Base-by-base conservation (phyloP, 1,140 invertebrate genomes). In the Linepithema humile region DNA sequence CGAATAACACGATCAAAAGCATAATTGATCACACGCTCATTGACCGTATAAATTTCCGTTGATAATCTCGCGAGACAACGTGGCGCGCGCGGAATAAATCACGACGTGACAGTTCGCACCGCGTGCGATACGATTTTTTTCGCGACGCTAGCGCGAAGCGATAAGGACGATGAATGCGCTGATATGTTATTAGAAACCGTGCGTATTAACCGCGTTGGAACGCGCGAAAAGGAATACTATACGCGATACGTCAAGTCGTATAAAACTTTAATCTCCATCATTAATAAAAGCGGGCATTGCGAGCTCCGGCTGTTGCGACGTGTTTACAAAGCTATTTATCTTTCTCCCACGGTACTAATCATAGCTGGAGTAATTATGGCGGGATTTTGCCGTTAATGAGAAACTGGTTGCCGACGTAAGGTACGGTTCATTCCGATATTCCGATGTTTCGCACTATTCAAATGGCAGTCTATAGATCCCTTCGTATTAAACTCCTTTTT, bases 151-250 rank as follows among this genome's bases (percentile, higher is more conserved):
- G 67, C 43, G 17, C 62, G 32, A 70, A 20, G 53, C 55, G 82
- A 83, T 83, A 83, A 83, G 55, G 59, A 32, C 70, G 82, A 83
- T 83, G 77, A 83, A 75, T 60, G 72, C 72, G 72, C 60, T 77
- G 82, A 83, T 75, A 83, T 50, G 53, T 83, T 83, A 64, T n/a
- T n/a, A n/a, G n/a, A 40, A 77, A 75, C 40, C 43, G 20, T 74
- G 23, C 48, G 35, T 70, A 80, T 80, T 80, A 67, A 2, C 64
- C 48, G 17, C 64, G 74, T 65, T 38, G 40, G 20, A 26, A 35
- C 60, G 20, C n/a, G 26, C 29, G 64, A 69, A 69, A 80, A 53
- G 38, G 75, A 69, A 69, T 40, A 40, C 48, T 40, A 38, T 53
- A 53, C 26, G 48, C 23, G 32, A 80, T 43, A 32, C 64, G 70